Evolutionary conservation across 2,113 vertebrate species (phyloP), one percentile per base, ranked within the genome.

Genomic region (Phaethornis superciliosus): DNA sequence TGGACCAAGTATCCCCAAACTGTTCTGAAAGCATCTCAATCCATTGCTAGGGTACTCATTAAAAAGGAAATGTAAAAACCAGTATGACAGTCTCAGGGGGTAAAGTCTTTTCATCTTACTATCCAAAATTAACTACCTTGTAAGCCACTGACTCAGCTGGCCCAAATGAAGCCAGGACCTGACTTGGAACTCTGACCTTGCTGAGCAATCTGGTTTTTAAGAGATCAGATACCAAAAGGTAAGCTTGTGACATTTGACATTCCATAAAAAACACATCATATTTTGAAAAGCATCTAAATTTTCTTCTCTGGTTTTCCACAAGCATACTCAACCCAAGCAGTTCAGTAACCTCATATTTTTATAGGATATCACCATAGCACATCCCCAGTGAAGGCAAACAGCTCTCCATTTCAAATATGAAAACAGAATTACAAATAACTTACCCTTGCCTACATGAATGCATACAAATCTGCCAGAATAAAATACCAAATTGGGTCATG

Each of bases 231-330:
- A 80, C 15, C 27, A 65, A 74, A 58, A 77, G 28, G 24, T 69
- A 85, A 65, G 6, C 49, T 37, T 27, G 42, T 47, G 28, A 18
- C 55, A 81, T 70, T 15, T 63, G 26, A 55, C 18, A 19, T 27
- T 63, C 1, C 0, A 55, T 32, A 63, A 20, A 54, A 88, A 80
- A 77, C 14, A 49, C 2, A 0, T 7, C 5, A 2, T 16, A 47
- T 67, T 59, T 52, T 37, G 8, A 46, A 88, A 82, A 69, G 17
- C 7, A 37, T 9, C 46, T 44, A 44, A 10, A n/a, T 77, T 80
- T 83, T 81, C 46, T 84, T 22, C 40, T 55, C 62, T 32, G 8
- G n/a, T 80, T 91, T 72, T 69, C 40, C 27, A 76, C 26, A 62
- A 37, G 14, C 37, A 16, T 9, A 40, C 18, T 46, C 28, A 72